Evolutionary conservation across 23 tunicate genomes (phyloP).

Genomic region (Diplosoma virens): DNA sequence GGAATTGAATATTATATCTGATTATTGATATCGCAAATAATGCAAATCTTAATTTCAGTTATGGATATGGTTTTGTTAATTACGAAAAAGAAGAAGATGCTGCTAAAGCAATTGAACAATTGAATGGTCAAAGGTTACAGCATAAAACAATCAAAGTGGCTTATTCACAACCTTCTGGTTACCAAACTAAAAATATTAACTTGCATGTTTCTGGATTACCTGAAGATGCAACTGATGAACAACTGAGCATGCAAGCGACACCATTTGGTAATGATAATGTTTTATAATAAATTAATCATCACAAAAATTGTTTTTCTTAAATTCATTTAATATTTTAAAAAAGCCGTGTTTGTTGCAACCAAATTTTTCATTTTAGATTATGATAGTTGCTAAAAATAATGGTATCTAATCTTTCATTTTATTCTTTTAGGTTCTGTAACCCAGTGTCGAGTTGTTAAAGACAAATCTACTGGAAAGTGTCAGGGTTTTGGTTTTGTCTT

Average conservation of each 20-base stretch:
- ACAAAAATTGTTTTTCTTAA: neutral
- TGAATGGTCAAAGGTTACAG: slow-evolving; percentile 54
- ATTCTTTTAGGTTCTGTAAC: neutral
- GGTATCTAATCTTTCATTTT: neutral
- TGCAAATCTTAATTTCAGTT: slow-evolving; percentile 27
- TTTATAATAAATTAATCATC: neutral
- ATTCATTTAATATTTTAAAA: neutral
- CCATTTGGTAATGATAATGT: slow-evolving; percentile 39
- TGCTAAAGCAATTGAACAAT: slow-evolving; percentile 70
- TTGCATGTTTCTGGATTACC: slow-evolving; percentile 82
- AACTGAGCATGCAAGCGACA: slow-evolving; percentile 17
- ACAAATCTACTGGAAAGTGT: slow-evolving; percentile 53
- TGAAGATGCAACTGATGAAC: slow-evolving; percentile 45
- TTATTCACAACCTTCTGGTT: slow-evolving; percentile 86
- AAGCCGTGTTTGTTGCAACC: neutral
- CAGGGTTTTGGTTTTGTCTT: slow-evolving; percentile 81
- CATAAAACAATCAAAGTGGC: slow-evolving; percentile 91
- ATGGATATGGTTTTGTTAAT: slow-evolving; percentile 94
- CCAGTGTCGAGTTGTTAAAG: slow-evolving; percentile 59
- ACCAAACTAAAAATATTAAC: slow-evolving; percentile 79
- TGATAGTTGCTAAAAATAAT: neutral
- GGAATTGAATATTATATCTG: too few relatives aligned
- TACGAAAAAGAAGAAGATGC: slow-evolving; percentile 73
- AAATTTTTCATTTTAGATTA: neutral
- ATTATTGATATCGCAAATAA: too few relatives aligned